Base-by-base conservation (phyloP, 2,113 vertebrate species). In the Mesoclemmys tuberculata region DNA sequence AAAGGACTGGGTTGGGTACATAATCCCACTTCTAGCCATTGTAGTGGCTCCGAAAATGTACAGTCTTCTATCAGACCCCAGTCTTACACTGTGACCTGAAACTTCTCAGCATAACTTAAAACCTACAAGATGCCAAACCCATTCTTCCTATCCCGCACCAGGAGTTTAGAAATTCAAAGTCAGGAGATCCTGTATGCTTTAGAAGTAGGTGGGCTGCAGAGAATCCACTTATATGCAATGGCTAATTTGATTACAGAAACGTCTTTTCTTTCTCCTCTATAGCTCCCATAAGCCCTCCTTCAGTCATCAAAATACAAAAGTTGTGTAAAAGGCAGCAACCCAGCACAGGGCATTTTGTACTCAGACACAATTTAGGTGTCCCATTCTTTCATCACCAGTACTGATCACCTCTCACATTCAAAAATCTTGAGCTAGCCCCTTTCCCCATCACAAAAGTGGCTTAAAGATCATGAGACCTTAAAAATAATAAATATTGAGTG, bases 1-100 rank as follows among this genome's bases (percentile, higher is more conserved):
- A 71, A 54, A 61, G 24, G 10, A 8, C 29, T 8, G 3, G 35
- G 24, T 61, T 18, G 4, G 41, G 48, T 27, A 4, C 2, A 49
- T 0, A 0, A n/a, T 84, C 51, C 10, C 6, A 74, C 8, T 27
- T 19, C 27, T 35, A 58, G 64, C 81, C 19, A 38, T 13, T 5
- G 58, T 26, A 0, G 0, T 46, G 38, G 52, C 51, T 5, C 55
- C 54, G 0, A 0, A 1, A 2, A 46, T 27, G 31, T 7, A 0
- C 24, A n/a, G 48, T 35, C 51, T 21, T 10, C 35, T 75, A 8
- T 8, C 29, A 90, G 84, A 85, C 41, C 41, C 74, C 38, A 75
- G 22, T 41, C 44, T 75, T 74, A 74, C n/a, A 74, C n/a, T 24
- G 18, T 74, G n/a, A 61, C 29, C 56, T 58, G 56, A 29, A 58